A percentile compares a stretch with the other conserved stretches of the same genome.
Conservation (phyloP, 92 coral and sea anemone species). For the Diadumene lineata region DNA sequence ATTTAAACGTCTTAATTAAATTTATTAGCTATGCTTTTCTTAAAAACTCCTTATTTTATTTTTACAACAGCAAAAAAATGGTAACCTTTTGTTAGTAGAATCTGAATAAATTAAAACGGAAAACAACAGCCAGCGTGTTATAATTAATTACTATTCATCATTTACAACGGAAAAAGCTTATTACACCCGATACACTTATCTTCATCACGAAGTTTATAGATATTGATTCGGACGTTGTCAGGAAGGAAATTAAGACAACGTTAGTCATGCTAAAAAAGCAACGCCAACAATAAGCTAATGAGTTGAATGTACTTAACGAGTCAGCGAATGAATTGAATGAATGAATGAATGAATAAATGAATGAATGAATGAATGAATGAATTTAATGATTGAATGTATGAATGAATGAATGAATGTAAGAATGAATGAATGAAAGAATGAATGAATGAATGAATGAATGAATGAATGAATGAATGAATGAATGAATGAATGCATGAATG, state of each 20-base stretch:
- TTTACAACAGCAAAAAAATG: no score
- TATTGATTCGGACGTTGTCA: background rate
- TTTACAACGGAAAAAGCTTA: background rate
- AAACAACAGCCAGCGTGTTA: no score
- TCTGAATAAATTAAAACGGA: no score
- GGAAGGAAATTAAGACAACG: background rate
- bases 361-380: background rate
- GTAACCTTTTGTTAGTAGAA: no score
- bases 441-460: background rate
- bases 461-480: slow-evolving; percentile 1
- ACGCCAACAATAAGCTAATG: no score
- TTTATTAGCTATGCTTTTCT: no score
- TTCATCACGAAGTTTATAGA: background rate
- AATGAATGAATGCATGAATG: background rate
- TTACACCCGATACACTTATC: background rate
- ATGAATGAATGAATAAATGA: background rate
- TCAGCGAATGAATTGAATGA: background rate
- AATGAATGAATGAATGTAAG: slow-evolving; percentile 1
- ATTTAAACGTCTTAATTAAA: no score
- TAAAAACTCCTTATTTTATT: no score
- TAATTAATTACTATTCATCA: no score
- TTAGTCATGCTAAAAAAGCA: no score
- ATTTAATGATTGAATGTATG: background rate
- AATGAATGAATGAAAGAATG: background rate
- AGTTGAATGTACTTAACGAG: no score